Conservation (phyloP, 1,140 invertebrate species). For the Bombus consobrinus region DNA sequence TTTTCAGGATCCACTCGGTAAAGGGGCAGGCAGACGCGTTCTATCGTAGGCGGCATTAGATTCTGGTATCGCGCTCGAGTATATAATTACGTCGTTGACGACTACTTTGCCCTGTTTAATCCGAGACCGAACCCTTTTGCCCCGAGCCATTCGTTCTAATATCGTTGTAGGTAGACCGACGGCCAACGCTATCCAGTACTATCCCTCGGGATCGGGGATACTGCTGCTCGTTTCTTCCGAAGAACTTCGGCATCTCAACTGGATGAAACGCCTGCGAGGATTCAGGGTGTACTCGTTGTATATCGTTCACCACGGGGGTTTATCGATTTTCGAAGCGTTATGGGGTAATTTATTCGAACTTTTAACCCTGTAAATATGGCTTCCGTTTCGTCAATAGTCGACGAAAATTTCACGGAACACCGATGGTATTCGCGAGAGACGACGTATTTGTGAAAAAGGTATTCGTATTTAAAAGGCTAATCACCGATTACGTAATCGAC, state of each 20-base stretch:
- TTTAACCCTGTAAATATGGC: neutral
- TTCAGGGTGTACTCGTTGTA: neutral
- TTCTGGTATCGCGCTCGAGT: neutral
- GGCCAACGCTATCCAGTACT: neutral
- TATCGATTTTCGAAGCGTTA: too few species aligned
- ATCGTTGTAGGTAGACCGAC: neutral
- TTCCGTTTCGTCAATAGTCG: neutral
- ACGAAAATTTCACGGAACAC: too few species aligned
- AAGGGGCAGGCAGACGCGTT: neutral
- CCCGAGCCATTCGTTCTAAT: conserved; percentile 45
- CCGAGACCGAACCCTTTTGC: conserved; percentile 50
- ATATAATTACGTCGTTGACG: conserved; percentile 59
- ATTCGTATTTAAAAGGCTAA: too few species aligned
- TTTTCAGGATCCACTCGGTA: neutral
- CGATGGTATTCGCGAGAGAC: too few species aligned
- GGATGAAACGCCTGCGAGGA: neutral
- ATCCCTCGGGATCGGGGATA: neutral
- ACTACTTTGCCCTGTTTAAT: conserved; percentile 61
- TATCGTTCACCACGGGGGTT: neutral
- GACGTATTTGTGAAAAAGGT: too few species aligned
- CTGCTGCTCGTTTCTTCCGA: neutral
- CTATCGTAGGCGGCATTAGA: neutral
- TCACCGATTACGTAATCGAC: neutral
- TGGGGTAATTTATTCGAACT: neutral
- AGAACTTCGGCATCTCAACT: neutral